Percentiles rank a stretch among this genome's conserved stretches.
Evolutionary conservation across 1,140 invertebrate genomes (phyloP).

Genomic region (Carcinoscorpius rotundicauda): DNA sequence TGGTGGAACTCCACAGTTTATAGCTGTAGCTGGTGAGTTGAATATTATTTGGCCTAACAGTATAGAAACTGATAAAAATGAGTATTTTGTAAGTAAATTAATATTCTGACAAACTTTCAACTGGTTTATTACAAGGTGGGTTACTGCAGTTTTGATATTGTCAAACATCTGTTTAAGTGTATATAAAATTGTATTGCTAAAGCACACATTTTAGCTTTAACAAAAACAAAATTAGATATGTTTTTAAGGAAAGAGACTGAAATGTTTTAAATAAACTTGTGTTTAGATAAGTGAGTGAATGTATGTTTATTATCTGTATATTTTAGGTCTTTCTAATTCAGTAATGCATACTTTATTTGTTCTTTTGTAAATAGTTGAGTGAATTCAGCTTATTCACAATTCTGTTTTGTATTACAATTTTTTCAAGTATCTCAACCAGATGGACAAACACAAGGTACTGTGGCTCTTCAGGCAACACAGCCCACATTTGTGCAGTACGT

Average conservation of each 20-base stretch:
- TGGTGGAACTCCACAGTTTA: constrained; percentile 11
- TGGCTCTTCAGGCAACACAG: constrained; percentile 31
- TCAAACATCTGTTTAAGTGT: not conserved
- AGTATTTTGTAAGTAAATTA: not conserved
- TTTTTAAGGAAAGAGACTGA: not conserved
- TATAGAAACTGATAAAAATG: no score
- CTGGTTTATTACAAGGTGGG: not conserved
- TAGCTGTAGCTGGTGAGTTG: constrained; percentile 14
- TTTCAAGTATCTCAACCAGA: constrained; percentile 27
- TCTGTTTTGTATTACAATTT: no score
- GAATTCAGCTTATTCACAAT: constrained; percentile 8
- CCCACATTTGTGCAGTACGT: constrained; percentile 54
- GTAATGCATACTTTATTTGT: not conserved
- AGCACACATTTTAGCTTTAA: not conserved
- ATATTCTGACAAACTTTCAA: not conserved
- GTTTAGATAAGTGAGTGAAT: not conserved
- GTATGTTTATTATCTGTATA: not conserved
- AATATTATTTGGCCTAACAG: not conserved
- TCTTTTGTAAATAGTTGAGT: constrained; percentile 1
- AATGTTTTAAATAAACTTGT: not conserved
- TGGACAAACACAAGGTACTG: constrained; percentile 28
- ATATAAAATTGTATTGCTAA: not conserved
- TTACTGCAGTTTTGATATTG: not conserved
- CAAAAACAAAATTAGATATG: no score
- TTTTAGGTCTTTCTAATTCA: not conserved